Base-by-base conservation (phyloP, 2,888 invertebrate species). In the Alviniconcha strummeri region DNA sequence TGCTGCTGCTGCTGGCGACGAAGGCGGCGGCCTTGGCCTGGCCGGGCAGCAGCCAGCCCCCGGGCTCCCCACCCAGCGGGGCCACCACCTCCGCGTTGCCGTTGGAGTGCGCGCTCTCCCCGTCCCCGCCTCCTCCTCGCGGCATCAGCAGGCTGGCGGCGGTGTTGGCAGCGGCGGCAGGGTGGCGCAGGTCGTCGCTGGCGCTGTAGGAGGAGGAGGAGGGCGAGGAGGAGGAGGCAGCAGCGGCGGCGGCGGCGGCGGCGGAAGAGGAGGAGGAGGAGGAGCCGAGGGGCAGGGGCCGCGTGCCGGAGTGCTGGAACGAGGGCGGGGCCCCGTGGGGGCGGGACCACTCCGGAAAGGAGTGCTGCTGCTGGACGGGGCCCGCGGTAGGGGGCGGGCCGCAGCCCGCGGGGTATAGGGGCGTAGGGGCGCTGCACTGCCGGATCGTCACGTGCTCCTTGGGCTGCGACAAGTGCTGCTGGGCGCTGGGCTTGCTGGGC, bases 361-460 rank as follows among this genome's bases (percentile, higher is more conserved):
- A 82, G 76, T 77, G 82, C 69, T 82, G 82, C 71, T 76, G 76
- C 67, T 76, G 82, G 57, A 82, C 67, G 13, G 64, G 1, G 19
- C 15, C 54, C 52, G 56, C 3, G 13, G 54, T 54, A 60, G 64
- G 82, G 54, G 11, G 15, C 7, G 82, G 75, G 36, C 55, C 67
- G 54, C 9, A 13, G 36, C 36, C 54, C 8, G 69, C 52, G 8
- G 81, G 80, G 19, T 60, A 77, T 52, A 82, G 69, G 7, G 82
- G 82, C 4, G 77, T 82, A 19, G 82, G 82, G 13, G 82, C 82
- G 77, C 82, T 82, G 82, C 56, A 82, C 82, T 82, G 82, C 52
- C 82, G 77, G n/a, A 77, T 54, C n/a, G 82, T 57, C 36, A 76
- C 75, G 69, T 67, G 76, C 67, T 82, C 82, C 71, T 69, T 82